Conservation (phyloP, 2,113 vertebrate species). For the Speoplatyrhinus poulsoni region DNA sequence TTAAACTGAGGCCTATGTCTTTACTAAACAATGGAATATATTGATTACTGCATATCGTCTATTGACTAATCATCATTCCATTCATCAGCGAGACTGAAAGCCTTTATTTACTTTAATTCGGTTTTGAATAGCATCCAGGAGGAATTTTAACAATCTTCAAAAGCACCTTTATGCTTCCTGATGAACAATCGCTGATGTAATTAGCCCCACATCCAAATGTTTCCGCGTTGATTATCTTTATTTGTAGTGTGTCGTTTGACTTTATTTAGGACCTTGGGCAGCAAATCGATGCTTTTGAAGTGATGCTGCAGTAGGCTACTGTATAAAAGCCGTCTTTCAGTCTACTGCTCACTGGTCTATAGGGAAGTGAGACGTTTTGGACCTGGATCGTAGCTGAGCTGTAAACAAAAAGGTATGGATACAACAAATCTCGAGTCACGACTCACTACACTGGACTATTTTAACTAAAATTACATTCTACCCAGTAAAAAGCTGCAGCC, state of each 20-base stretch:
- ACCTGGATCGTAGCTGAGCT: conserved; percentile 7
- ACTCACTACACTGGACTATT: background rate
- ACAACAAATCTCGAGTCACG: too few relatives aligned
- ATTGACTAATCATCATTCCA: conserved; percentile 22
- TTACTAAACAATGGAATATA: background rate
- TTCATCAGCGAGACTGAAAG: conserved; percentile 11
- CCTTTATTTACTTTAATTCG: conserved; percentile 28
- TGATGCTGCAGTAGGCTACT: background rate
- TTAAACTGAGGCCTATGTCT: too few relatives aligned
- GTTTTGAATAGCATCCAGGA: background rate
- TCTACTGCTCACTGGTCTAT: conserved; percentile 7
- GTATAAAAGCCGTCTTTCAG: background rate
- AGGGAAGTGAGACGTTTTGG: background rate
- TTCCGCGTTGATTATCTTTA: too few relatives aligned
- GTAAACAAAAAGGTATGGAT: background rate
- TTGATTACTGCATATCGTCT: conserved; percentile 2
- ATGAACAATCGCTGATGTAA: conserved; percentile 7
- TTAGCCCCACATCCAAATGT: background rate
- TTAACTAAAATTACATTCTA: background rate
- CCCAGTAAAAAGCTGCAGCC: too few relatives aligned
- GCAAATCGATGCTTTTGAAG: background rate
- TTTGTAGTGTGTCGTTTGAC: background rate
- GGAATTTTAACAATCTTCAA: background rate
- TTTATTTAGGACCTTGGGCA: background rate
- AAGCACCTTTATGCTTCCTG: background rate